These are phyloP conservation scores for Anas capensis DNA, from an alignment of 2,797 vertebrate species.

Conservation along the genomic window DNA sequence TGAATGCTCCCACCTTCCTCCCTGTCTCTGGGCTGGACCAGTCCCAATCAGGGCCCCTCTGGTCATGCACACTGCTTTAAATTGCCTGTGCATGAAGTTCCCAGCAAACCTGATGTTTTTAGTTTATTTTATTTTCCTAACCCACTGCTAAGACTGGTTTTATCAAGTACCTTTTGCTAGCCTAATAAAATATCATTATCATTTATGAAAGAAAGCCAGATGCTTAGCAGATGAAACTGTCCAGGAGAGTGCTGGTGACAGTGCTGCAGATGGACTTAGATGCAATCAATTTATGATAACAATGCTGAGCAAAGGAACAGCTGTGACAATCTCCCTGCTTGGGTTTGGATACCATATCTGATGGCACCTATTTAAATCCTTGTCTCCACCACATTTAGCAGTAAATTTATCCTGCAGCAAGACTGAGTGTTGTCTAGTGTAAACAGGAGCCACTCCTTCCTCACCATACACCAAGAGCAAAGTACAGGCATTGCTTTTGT, in stretches of 20 bases:
- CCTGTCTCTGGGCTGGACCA: neutral
- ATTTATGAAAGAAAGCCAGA: neutral
- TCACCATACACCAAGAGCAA: rapidly evolving
- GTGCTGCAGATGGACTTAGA: neutral
- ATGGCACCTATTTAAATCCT: neutral
- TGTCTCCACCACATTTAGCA: neutral
- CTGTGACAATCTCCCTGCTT: neutral
- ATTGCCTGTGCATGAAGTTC: neutral
- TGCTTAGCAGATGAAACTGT: neutral
- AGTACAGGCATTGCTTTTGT: rapidly evolving
- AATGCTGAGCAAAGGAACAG: neutral
- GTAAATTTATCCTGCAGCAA: neutral
- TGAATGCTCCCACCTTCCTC: neutral
- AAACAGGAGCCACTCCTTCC: neutral
- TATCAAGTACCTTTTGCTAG: neutral
- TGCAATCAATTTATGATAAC: neutral
- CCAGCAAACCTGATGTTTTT: neutral
- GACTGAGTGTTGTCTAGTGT: rapidly evolving
- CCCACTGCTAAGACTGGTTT: neutral
- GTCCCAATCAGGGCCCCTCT: neutral
- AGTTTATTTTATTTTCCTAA: neutral
- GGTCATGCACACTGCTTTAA: neutral
- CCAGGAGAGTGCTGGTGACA: neutral
- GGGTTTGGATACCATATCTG: neutral
- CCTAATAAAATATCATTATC: neutral